A percentile compares a stretch with the other conserved stretches of the same genome.
phyloP scores from a whole-genome alignment of 2,888 invertebrate genomes.

The Brenthis daphne region DNA sequence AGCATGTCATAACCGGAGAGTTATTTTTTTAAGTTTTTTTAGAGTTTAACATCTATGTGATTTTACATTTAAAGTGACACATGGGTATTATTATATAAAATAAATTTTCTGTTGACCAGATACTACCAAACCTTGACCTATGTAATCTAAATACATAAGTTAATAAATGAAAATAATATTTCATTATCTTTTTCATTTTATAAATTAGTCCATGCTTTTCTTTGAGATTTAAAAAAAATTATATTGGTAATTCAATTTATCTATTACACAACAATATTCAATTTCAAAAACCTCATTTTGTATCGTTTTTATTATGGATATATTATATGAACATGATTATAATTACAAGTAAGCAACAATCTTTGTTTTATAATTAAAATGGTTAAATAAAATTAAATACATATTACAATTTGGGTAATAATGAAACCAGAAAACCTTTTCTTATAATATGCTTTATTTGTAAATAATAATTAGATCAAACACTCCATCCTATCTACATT shows the following conservation, averaged over 20 bases:
- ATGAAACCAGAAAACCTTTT: slow-evolving; percentile 33
- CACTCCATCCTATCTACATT: slow-evolving; percentile 60
- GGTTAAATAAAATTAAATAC: too few species aligned
- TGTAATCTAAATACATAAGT: slow-evolving; percentile 44
- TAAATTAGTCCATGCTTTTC: not conserved
- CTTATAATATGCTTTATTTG: slow-evolving; percentile 64
- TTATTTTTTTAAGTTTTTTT: slow-evolving; percentile 13
- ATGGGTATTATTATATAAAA: slow-evolving; percentile 33
- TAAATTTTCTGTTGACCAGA: slow-evolving; percentile 50
- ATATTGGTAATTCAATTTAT: too few species aligned
- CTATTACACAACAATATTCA: too few species aligned
- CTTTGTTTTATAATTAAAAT: too few species aligned
- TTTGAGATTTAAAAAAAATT: too few species aligned
- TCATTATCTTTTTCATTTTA: slow-evolving; percentile 13
- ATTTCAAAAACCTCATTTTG: too few species aligned
- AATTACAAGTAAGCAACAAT: too few species aligned
- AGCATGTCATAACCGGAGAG: slow-evolving; percentile 81
- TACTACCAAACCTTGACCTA: slow-evolving; percentile 46
- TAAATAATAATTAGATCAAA: slow-evolving; percentile 54
- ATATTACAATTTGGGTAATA: not conserved
- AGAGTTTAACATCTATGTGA: slow-evolving; percentile 44
- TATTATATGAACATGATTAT: too few species aligned
- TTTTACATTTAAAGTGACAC: slow-evolving; percentile 38
- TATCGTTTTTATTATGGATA: too few species aligned
- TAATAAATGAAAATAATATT: slow-evolving; percentile 38